Evolutionary conservation across 1,140 invertebrate species (phyloP), one percentile per base, ranked within the genome.

Genomic region (Uloborus diversus): DNA sequence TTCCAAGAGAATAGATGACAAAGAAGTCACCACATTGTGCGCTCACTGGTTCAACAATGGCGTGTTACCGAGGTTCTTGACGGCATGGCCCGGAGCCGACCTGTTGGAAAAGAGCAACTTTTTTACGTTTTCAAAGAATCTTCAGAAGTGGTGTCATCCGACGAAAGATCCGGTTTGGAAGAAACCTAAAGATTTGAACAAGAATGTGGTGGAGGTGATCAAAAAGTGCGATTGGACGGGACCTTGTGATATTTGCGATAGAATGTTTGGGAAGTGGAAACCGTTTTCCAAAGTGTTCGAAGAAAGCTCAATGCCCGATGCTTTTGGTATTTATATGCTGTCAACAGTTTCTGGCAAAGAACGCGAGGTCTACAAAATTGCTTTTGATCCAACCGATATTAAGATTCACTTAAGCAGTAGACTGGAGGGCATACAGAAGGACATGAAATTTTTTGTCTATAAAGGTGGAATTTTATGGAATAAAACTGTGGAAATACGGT

Each of bases 31-130:
- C 7, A 56, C 11, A 5, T 30, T 78, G 3, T 78, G 73, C 27
- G 73, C 73, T 0, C 73, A 78, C 49, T 78, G 73, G 73, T 47
- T 30, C 23, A 78, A 78, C 49, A 78, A 78, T 28, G 73, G 61
- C 0, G 47, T 78, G 4, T 7, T 65, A 2, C 73, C 73, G 7
- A 78, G 57, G 28, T 28, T 56, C 0, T n/a, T 56, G 23, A 20
- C 13, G 1, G 28, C 17, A 0, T 78, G 73, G 73, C 47, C 61
- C 0, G 73, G 73, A 3, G 3, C 14, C 4, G 32, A 78, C 20
- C 9, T 78, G 3, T 27, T 78, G 0, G 51, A 42, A 20, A 42
- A 66, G 3, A 65, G 59, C 11, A 62, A 64, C 0, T 23, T 27
- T 14, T 14, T 78, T 4, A 23, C 14, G 17, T 78, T 78, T 30